phyloP scores from a whole-genome alignment of 1,140 invertebrate genomes.

The Drosophila kanapiae region DNA sequence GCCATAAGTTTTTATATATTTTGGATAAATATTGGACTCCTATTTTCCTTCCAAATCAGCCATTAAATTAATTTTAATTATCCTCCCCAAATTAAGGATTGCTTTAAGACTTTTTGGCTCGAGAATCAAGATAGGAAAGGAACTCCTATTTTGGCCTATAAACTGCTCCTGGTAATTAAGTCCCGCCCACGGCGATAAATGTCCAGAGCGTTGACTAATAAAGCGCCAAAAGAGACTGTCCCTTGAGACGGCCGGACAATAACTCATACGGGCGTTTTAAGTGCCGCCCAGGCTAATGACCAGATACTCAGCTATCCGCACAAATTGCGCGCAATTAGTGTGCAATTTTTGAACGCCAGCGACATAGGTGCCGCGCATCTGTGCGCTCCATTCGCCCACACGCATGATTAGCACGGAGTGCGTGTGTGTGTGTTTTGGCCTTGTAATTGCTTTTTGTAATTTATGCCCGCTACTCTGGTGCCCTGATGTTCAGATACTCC shows the following conservation, averaged over 20 bases:
- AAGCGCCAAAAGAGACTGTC: slow-evolving; percentile 43
- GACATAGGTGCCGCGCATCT: slow-evolving; percentile 73
- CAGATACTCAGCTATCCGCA: slow-evolving; percentile 52
- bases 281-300: slow-evolving; percentile 71
- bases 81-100: slow-evolving; percentile 33
- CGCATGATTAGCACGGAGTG: slow-evolving; percentile 68
- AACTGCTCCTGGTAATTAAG: slow-evolving; percentile 68
- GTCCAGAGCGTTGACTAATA: slow-evolving; percentile 43
- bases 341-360: slow-evolving; percentile 71
- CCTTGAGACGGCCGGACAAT: slow-evolving; percentile 58
- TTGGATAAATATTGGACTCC: slow-evolving; percentile 14
- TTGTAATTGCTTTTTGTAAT: slow-evolving; percentile 83
- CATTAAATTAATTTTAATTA: slow-evolving; percentile 54
- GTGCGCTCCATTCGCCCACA: slow-evolving; percentile 33
- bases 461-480: slow-evolving; percentile 58
- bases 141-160: slow-evolving; percentile 66
- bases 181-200: slow-evolving; percentile 50
- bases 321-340: slow-evolving; percentile 81
- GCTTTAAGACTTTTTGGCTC: slow-evolving; percentile 13
- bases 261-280: slow-evolving; percentile 79
- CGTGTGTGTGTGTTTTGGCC: slow-evolving; percentile 68
- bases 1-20: too few species aligned
- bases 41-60: neutral
- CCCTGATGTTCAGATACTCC: neutral
- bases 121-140: slow-evolving; percentile 35